Evolutionary conservation across 2,113 vertebrate species (phyloP), one percentile per base, ranked within the genome.

Genomic region (Dermatemys mawii): DNA sequence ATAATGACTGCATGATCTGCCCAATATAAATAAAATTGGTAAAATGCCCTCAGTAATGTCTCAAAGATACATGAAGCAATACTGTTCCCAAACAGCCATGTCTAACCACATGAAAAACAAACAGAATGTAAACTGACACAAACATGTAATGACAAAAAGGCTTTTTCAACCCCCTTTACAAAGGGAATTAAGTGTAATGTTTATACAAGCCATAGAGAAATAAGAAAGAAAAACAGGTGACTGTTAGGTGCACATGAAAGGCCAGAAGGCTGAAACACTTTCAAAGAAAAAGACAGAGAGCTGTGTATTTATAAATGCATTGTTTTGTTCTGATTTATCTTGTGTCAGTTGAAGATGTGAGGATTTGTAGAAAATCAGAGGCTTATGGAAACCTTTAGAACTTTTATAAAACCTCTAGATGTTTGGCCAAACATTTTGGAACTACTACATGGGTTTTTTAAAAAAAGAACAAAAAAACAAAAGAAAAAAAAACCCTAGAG

Each of bases 11-110:
- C 44, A 44, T 22, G 80, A 63, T 21, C 48, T 85, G 12, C 35
- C 32, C n/a, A n/a, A 35, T 75, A 73, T 70, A 81, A 86, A 67
- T 60, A 17, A 26, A 93, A 32, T 16, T 83, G 50, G 93, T 55
- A 87, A 50, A 88, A 93, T 48, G 27, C 44, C 88, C 96, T 91
- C 67, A 94, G 78, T 76, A 79, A 93, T 35, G 50, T 32, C 83
- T 95, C 88, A 95, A 90, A 88, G 84, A 86, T 73, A 78, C 51
- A 76, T 32, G 70, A 81, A 88, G 86, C 41, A 51, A 14, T 27
- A 85, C 60, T 90, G 22, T 84, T 90, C 57, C 50, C n/a, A 44
- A 76, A 46, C 10, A 84, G n/a, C 22, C 4, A 7, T 67, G 85
- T 38, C 26, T 75, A 84, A 90, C 38, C 51, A 87, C 29, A 22